These are phyloP conservation scores for Fistularia commersonii DNA, from an alignment of 2,797 vertebrate species.

Conservation along the genomic window DNA sequence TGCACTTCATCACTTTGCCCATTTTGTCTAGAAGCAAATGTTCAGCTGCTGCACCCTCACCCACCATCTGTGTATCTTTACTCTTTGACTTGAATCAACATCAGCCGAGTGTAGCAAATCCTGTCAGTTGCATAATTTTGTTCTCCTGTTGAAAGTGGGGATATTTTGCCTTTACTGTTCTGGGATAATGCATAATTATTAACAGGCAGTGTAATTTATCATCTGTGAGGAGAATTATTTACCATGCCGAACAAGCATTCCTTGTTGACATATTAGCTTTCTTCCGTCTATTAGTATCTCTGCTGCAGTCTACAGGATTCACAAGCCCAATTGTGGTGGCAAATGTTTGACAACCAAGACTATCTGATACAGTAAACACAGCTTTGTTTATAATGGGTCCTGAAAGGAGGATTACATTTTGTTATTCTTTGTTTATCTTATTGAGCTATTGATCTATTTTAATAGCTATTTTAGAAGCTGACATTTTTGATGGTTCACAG, in stretches of 20 bases:
- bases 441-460: too few relatives aligned
- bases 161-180: slow-evolving; percentile 21
- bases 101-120: slow-evolving; percentile 25
- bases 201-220: slow-evolving; percentile 24
- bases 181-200: slow-evolving; percentile 41
- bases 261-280: slow-evolving; percentile 7
- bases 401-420: too few relatives aligned
- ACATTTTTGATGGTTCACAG: too few relatives aligned
- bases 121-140: slow-evolving; percentile 8
- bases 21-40: slow-evolving; percentile 24
- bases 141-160: slow-evolving; percentile 34
- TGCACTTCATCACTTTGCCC: slow-evolving; percentile 29
- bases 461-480: too few relatives aligned
- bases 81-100: slow-evolving; percentile 45
- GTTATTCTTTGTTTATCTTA: too few relatives aligned
- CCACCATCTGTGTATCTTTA: slow-evolving; percentile 14
- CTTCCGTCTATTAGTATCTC: not conserved
- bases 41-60: slow-evolving; percentile 8
- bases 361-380: too few relatives aligned
- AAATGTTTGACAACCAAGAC: too few relatives aligned
- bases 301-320: too few relatives aligned
- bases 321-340: too few relatives aligned
- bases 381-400: too few relatives aligned
- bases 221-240: slow-evolving; percentile 41
- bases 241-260: slow-evolving; percentile 27